Conservation (phyloP, 2,113 vertebrate species). For the Acrocephalus kingi region DNA sequence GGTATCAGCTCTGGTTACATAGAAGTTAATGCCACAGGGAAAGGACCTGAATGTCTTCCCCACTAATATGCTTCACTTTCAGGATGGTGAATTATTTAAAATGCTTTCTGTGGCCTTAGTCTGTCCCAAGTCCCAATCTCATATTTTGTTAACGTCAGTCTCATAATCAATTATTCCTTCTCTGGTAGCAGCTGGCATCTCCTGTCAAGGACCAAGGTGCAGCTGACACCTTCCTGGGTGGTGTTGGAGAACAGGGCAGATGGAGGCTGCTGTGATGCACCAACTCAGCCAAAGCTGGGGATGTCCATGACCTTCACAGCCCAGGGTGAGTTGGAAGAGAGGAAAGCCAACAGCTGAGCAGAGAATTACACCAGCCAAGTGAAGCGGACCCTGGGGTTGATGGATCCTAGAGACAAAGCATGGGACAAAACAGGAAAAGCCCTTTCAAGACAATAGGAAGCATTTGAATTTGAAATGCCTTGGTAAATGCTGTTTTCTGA, state of each 20-base stretch:
- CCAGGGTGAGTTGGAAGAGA: not conserved
- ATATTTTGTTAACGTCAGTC: not conserved
- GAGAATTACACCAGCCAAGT: not conserved
- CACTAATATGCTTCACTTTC: not conserved
- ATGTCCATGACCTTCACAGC: not conserved
- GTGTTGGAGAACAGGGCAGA: not conserved
- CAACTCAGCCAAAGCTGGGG: not conserved
- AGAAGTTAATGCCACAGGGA: not conserved
- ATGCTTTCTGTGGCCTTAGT: not conserved
- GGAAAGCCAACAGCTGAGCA: not conserved
- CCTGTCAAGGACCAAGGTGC: not conserved
- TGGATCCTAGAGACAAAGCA: not conserved
- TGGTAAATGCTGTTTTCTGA: not conserved
- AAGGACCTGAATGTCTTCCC: not conserved
- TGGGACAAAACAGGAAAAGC: not conserved
- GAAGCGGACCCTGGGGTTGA: not conserved
- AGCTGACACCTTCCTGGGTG: not conserved
- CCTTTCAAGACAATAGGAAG: not conserved
- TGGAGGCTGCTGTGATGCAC: not conserved
- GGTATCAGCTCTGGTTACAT: not conserved
- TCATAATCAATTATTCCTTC: not conserved
- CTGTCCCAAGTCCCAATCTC: not conserved
- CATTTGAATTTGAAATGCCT: not conserved
- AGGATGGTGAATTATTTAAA: slow-evolving; percentile 32
- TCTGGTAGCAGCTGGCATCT: not conserved